phyloP scores from a whole-genome alignment of 2,888 invertebrate species.

The Rhabditoides inermis region DNA sequence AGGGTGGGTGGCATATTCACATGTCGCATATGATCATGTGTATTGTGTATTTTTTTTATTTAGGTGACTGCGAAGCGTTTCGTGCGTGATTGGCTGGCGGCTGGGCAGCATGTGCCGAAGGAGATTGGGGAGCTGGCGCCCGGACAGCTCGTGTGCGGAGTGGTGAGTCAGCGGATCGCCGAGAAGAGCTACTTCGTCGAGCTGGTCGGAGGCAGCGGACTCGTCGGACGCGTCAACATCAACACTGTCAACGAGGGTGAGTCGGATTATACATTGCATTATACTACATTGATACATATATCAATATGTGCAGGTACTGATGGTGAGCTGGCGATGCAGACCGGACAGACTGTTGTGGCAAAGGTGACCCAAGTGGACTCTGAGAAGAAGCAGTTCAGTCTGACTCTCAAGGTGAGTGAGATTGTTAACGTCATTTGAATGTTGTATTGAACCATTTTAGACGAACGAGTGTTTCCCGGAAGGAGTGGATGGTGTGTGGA shows the following conservation, averaged over 20 bases:
- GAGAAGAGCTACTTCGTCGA: slow-evolving; percentile 19
- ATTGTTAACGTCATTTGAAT: background rate
- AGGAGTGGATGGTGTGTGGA: background rate
- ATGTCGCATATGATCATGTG: too few species aligned
- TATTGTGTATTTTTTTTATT: too few species aligned
- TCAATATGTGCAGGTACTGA: background rate
- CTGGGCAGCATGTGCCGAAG: slow-evolving; percentile 1
- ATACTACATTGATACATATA: too few species aligned
- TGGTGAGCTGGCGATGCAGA: background rate
- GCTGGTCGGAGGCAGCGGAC: slow-evolving; percentile 24
- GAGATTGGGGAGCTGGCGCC: slow-evolving; percentile 13
- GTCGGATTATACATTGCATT: too few species aligned
- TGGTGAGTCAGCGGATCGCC: slow-evolving; percentile 17
- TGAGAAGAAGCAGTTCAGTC: slow-evolving; percentile 2
- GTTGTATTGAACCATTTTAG: background rate
- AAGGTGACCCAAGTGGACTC: background rate
- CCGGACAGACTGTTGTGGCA: slow-evolving; percentile 8
- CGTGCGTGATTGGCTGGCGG: slow-evolving; percentile 4
- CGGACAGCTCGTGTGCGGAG: slow-evolving; percentile 18
- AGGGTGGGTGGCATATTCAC: too few species aligned
- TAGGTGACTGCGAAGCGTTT: slow-evolving; percentile 8
- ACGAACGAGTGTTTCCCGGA: background rate
- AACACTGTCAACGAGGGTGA: too few species aligned
- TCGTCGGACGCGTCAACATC: slow-evolving; percentile 18
- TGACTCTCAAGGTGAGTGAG: slow-evolving; percentile 3